Evolutionary conservation across 1,140 invertebrate genomes (phyloP), one percentile per base, ranked within the genome.

Genomic region (Heliconius eleuchia): DNA sequence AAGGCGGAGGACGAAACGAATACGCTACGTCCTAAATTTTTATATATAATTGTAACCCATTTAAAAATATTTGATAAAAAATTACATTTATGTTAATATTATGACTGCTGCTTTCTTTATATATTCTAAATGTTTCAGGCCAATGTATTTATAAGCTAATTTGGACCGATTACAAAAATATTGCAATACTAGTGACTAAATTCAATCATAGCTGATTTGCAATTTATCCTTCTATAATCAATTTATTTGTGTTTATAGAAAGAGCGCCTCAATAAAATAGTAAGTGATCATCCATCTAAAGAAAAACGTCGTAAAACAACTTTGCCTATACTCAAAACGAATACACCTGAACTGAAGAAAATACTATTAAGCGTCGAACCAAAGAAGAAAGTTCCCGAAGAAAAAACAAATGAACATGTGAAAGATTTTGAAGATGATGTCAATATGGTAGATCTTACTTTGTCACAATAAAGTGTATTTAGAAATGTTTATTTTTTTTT

Each of bases 301-400:
- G 82, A 89, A 3, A 87, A 87, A 71, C 75, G 83, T 16, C 83
- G 87, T 27, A 89, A 87, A 76, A 89, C 87, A 11, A 72, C 34
- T 70, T 7, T 46, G 39, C 57, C 74, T 6, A 18, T 71, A 70
- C 19, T 30, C 13, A 70, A 39, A 70, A 16, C 23, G 18, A 37
- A 70, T 42, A 34, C 57, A 18, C 18, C 60, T 66, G 11, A 6
- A 13, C 27, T 5, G n/a, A 66, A 66, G 60, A 66, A 66, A 30
- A 6, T 23, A 23, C 8, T 52, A 52, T 4, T 23, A 11, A 60
- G 7, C 9, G 55, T 27, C 3, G 60, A 66, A 16, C 23, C 60
- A 60, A 60, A 60, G 60, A 66, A 66, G 60, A 66, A 66, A 30
- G 60, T 18, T 30, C 11, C 60, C 30, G 27, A 60, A 60, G 57